Evolutionary conservation across 2,888 invertebrate species (phyloP).

Genomic region (Plagiodera versicolora): DNA sequence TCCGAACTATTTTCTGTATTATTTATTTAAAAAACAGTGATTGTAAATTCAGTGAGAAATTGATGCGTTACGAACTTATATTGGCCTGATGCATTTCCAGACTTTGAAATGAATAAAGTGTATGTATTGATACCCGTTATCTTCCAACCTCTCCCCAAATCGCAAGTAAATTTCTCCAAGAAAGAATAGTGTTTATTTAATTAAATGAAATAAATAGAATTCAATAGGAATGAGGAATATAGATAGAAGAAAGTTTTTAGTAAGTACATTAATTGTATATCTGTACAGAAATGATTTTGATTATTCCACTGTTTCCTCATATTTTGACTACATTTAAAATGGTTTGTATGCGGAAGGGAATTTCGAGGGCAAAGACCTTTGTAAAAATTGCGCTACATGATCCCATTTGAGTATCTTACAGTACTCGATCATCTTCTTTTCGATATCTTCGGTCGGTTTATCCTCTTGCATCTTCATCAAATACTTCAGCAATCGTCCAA

Average conservation of each 20-base stretch:
- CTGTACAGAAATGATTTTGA: constrained; percentile 14
- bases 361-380: constrained; percentile 64
- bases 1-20: background rate
- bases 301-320: background rate
- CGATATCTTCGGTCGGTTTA: constrained; percentile 72
- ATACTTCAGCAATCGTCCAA: constrained; percentile 79
- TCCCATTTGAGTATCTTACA: constrained; percentile 71
- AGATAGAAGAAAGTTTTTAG: background rate
- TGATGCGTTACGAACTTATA: background rate
- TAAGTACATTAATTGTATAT: constrained; percentile 25
- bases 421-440: constrained; percentile 67
- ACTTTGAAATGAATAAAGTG: background rate
- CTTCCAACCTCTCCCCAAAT: background rate
- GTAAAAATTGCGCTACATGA: constrained; percentile 63
- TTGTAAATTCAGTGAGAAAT: too few species aligned
- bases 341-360: constrained; percentile 71
- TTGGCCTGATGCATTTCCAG: background rate
- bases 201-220: background rate
- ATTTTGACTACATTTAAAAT: constrained; percentile 59
- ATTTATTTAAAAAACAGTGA: too few species aligned
- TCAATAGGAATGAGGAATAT: constrained; percentile 1
- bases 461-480: constrained; percentile 80
- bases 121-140: background rate
- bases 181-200: background rate
- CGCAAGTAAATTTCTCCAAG: background rate